Evolutionary conservation across 64 coral and sea anemone species (phyloP).

Genomic region (Acropora yongei): DNA sequence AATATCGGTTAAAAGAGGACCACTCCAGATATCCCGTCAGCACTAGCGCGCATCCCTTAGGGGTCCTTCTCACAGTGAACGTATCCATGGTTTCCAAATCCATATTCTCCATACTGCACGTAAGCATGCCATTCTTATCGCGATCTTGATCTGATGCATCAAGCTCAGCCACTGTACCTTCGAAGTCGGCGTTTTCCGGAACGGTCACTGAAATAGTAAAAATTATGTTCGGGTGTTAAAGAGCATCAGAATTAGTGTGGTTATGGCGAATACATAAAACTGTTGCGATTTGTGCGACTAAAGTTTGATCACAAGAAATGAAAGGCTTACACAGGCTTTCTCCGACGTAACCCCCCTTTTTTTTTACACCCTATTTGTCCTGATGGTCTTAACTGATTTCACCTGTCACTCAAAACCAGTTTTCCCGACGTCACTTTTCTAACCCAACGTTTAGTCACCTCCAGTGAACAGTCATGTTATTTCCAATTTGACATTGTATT

Average conservation of each 20-base stretch:
- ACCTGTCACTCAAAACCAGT: too few relatives aligned
- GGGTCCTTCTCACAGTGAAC: slow-evolving; percentile 37
- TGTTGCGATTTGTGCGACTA: too few relatives aligned
- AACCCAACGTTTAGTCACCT: too few relatives aligned
- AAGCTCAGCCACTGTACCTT: slow-evolving; percentile 37
- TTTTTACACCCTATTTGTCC: too few relatives aligned
- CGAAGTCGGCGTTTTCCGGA: slow-evolving; percentile 37
- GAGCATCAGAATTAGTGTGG: too few relatives aligned
- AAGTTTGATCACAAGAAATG: too few relatives aligned
- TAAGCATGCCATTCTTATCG: slow-evolving; percentile 55
- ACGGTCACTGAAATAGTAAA: slow-evolving; percentile 41
- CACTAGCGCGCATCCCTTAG: slow-evolving; percentile 58
- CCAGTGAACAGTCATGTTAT: too few relatives aligned
- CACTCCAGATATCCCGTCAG: slow-evolving; percentile 51
- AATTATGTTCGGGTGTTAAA: neutral
- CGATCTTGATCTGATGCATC: slow-evolving; percentile 65
- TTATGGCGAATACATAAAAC: neutral
- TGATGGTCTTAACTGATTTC: too few relatives aligned
- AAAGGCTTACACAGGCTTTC: too few relatives aligned
- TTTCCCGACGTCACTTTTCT: too few relatives aligned
- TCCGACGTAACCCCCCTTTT: too few relatives aligned
- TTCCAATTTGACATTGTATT: too few relatives aligned
- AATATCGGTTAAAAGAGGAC: slow-evolving; percentile 39
- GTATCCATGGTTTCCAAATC: slow-evolving; percentile 71
- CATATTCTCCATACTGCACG: slow-evolving; percentile 67